Conservation (phyloP, 2,888 invertebrate species). For the Chrysotoxum bicinctum region DNA sequence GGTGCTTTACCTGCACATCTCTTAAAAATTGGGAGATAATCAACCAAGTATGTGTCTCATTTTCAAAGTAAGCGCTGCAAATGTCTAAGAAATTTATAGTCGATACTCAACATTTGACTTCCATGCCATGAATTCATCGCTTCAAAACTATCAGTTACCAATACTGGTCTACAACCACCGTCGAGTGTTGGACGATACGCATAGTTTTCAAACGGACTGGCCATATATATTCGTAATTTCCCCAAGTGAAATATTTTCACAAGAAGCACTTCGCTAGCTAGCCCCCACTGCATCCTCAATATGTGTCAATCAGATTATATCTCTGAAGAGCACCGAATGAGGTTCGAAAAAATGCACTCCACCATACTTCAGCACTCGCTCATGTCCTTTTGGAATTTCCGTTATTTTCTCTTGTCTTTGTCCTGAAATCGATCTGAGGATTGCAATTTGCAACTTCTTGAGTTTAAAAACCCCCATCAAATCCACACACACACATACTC, state of each 20-base stretch:
- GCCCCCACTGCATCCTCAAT: background rate
- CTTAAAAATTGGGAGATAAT: too few relatives aligned
- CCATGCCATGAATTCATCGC: too few relatives aligned
- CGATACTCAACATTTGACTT: too few relatives aligned
- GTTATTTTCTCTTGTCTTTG: slow-evolving; percentile 21
- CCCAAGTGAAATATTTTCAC: background rate
- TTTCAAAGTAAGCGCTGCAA: too few relatives aligned
- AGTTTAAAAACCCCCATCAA: slow-evolving; percentile 25
- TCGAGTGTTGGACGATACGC: too few relatives aligned
- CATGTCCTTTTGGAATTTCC: slow-evolving; percentile 28
- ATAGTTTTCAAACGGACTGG: background rate
- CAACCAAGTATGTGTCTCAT: too few relatives aligned
- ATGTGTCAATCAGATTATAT: slow-evolving; percentile 17
- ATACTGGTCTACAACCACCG: too few relatives aligned
- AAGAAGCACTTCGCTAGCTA: background rate
- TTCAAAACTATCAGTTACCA: too few relatives aligned
- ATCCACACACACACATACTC: background rate
- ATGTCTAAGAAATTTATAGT: too few relatives aligned
- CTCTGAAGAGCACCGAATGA: slow-evolving; percentile 14
- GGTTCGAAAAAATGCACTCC: slow-evolving; percentile 23
- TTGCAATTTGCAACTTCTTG: slow-evolving; percentile 36
- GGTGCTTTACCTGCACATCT: too few relatives aligned
- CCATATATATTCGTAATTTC: too few relatives aligned
- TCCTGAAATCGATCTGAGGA: background rate
- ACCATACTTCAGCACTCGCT: background rate